Evolutionary conservation across 2,888 invertebrate species (phyloP).

Genomic region (Trachelus iudaicus): DNA sequence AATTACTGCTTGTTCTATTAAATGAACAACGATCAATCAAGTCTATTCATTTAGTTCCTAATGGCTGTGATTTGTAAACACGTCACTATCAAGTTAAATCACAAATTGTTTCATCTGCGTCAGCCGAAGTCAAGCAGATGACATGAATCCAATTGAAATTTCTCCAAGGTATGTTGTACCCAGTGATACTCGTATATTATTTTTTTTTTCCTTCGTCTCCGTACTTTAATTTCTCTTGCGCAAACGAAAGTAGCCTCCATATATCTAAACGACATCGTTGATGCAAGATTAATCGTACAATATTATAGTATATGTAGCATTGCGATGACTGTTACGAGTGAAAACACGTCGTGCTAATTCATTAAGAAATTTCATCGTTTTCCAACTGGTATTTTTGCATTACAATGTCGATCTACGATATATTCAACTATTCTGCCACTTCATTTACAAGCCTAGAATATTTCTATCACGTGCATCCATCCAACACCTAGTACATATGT

Average conservation of each 20-base stretch:
- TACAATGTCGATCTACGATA: neutral
- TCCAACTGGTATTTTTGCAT: neutral
- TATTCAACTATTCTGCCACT: neutral
- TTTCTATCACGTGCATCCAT: neutral
- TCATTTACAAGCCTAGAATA: neutral
- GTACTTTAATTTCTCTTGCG: neutral
- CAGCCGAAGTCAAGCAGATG: neutral
- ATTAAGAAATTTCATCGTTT: neutral
- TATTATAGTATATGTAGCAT: neutral
- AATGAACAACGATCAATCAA: neutral
- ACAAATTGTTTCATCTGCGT: neutral
- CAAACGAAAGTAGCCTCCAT: neutral
- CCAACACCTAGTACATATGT: neutral
- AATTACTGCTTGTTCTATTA: neutral
- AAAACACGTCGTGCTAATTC: neutral
- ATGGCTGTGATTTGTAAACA: neutral
- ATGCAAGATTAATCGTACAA: neutral
- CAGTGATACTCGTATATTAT: neutral
- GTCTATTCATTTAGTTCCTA: neutral
- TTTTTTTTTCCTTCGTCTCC: neutral
- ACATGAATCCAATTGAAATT: neutral
- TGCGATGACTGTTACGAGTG: neutral
- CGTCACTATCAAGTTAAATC: neutral
- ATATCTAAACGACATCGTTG: neutral
- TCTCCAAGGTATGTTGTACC: neutral